Conservation (phyloP, 2,113 vertebrate species). For the Anarrhichthys ocellatus region DNA sequence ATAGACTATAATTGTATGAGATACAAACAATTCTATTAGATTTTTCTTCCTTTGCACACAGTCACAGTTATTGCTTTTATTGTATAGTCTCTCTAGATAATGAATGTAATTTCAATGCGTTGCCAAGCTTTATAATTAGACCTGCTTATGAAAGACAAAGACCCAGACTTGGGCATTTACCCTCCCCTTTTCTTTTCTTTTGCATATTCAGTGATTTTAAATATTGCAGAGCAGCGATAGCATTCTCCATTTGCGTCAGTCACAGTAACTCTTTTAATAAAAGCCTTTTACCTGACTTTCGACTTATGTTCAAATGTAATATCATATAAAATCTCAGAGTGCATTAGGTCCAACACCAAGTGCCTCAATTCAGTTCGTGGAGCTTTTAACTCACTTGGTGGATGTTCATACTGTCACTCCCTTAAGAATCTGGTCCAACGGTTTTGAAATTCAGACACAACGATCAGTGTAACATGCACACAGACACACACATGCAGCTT, state of each 20-base stretch:
- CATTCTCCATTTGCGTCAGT: conserved; percentile 15
- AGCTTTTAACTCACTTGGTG: conserved; percentile 34
- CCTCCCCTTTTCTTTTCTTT: conserved; percentile 7
- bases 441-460: conserved; percentile 48
- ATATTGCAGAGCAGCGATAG: conserved; percentile 25
- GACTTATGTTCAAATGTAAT: conserved; percentile 37
- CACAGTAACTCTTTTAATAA: conserved; percentile 27
- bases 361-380: conserved; percentile 26
- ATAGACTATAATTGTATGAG: conserved; percentile 19
- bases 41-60: background rate
- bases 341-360: conserved; percentile 20
- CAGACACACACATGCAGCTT: conserved; percentile 42
- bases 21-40: background rate
- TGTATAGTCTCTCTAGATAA: background rate
- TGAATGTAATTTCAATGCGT: background rate
- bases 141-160: conserved; percentile 16
- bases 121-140: conserved; percentile 8
- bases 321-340: conserved; percentile 41
- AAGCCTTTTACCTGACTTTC: conserved; percentile 29
- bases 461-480: conserved; percentile 33
- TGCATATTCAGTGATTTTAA: conserved; percentile 24
- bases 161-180: conserved; percentile 12
- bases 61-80: conserved; percentile 7
- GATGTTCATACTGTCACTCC: conserved; percentile 51
- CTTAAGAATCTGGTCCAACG: conserved; percentile 53